phyloP scores from a whole-genome alignment of 2,888 invertebrate species.

The Zonitis immaculata region DNA sequence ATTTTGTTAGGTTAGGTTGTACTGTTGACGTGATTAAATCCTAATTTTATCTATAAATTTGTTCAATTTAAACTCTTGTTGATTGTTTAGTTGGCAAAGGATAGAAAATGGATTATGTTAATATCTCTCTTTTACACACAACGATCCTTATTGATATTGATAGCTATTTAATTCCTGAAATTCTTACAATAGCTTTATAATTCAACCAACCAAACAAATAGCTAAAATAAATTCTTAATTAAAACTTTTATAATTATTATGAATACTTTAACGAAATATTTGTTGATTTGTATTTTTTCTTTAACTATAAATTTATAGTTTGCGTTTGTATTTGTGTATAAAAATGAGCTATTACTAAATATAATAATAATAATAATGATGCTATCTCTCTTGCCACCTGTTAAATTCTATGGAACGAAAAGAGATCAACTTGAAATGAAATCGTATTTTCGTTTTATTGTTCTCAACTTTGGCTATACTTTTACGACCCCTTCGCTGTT shows the following conservation, averaged over 20 bases:
- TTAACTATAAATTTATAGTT: neutral
- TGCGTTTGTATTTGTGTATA: neutral
- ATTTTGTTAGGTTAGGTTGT: constrained; percentile 28
- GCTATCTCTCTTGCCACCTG: constrained; percentile 27
- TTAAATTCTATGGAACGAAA: constrained; percentile 16
- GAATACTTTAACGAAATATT: neutral
- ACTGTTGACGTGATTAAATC: constrained; percentile 18
- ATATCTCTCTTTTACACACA: neutral
- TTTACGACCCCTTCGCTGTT: constrained; percentile 39
- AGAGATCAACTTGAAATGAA: constrained; percentile 32
- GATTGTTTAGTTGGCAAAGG: neutral
- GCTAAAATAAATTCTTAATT: no score
- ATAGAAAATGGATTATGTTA: neutral
- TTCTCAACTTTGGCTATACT: constrained; percentile 36
- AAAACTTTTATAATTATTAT: no score
- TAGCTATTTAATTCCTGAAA: no score
- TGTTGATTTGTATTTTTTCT: no score
- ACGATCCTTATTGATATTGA: neutral
- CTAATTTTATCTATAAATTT: neutral
- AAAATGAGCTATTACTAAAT: neutral
- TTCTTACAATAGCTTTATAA: no score
- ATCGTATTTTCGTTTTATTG: constrained; percentile 43
- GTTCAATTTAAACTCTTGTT: neutral
- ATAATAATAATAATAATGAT: neutral
- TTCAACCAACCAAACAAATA: no score